Conservation (phyloP, 2,888 invertebrate genomes). For the Hetaerina titia region DNA sequence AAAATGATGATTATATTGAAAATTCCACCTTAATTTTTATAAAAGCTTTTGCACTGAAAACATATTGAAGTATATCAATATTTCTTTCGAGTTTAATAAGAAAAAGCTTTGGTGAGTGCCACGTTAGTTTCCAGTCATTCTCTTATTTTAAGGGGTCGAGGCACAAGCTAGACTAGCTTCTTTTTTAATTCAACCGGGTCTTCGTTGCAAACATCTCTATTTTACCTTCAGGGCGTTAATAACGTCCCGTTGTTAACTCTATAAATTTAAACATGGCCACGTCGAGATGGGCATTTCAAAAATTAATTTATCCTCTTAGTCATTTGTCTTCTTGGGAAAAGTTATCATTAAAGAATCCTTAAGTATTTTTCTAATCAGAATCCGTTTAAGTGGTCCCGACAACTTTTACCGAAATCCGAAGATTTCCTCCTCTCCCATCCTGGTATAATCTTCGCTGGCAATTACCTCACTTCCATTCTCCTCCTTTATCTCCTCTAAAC, state of each 20-base stretch:
- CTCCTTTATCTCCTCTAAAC: constrained; percentile 39
- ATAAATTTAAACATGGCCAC: background rate
- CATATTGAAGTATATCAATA: no score
- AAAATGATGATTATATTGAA: no score
- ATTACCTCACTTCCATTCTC: constrained; percentile 8
- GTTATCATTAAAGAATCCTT: constrained; percentile 12
- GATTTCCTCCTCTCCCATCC: constrained; percentile 10
- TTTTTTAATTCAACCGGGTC: no score
- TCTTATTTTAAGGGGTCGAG: no score
- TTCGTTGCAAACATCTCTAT: no score
- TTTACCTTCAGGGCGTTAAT: no score
- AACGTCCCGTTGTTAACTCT: background rate
- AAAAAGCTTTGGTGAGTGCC: no score
- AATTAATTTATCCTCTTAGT: background rate
- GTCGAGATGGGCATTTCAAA: background rate
- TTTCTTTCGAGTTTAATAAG: no score
- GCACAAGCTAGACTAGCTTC: no score
- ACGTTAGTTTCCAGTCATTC: no score
- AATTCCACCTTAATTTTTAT: no score
- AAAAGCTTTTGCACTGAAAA: no score
- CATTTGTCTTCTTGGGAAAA: constrained; percentile 1
- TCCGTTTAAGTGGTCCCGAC: background rate
- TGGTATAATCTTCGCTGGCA: constrained; percentile 29
- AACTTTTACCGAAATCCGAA: constrained; percentile 20
- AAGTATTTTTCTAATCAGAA: constrained; percentile 21